phyloP scores from a whole-genome alignment of 2,888 invertebrate species.

The Phymatocera aterrima region DNA sequence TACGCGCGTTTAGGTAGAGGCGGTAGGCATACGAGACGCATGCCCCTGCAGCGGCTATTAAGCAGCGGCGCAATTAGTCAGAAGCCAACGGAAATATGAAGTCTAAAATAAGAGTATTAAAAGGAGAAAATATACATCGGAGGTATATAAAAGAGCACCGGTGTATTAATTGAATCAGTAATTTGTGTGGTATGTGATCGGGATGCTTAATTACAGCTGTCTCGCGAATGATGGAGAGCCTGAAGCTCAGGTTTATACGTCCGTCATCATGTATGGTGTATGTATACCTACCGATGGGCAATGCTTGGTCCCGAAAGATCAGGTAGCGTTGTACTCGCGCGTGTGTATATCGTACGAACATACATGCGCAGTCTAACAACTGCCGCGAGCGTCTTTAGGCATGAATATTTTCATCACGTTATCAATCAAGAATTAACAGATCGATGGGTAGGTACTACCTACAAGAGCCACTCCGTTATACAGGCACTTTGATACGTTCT shows the following conservation, averaged over 20 bases:
- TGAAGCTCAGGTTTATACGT: slow-evolving; percentile 22
- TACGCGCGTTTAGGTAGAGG: too few species aligned
- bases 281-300: too few species aligned
- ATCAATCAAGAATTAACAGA: slow-evolving; percentile 47
- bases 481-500: not conserved
- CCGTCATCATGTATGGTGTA: not conserved
- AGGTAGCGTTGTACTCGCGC: not conserved
- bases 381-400: not conserved
- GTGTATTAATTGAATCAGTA: slow-evolving; percentile 48
- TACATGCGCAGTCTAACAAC: not conserved
- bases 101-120: slow-evolving; percentile 8
- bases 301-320: too few species aligned
- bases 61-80: slow-evolving; percentile 6
- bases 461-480: not conserved
- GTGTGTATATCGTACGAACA: not conserved
- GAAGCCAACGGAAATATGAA: slow-evolving; percentile 4
- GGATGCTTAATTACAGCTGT: slow-evolving; percentile 48
- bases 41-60: not conserved
- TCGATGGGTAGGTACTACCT: not conserved
- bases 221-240: slow-evolving; percentile 45
- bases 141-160: not conserved
- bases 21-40: too few species aligned
- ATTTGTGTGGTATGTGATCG: slow-evolving; percentile 49
- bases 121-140: too few species aligned
- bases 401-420: slow-evolving; percentile 49